phyloP scores from a whole-genome alignment of 2,888 invertebrate species.

The Drosophila anomelani region DNA sequence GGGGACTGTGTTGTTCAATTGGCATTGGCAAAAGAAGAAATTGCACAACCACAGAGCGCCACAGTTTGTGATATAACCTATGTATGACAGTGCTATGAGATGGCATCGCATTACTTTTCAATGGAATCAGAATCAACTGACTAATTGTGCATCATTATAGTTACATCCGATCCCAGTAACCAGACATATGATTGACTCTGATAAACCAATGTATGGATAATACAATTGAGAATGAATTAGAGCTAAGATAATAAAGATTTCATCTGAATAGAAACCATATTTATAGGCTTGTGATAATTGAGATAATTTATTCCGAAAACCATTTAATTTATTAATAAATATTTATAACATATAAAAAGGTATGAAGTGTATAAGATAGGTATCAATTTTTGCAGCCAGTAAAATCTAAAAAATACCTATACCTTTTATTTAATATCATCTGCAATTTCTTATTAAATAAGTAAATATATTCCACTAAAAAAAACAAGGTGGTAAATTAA shows the following conservation, averaged over 20 bases:
- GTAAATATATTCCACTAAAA: background rate
- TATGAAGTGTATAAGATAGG: background rate
- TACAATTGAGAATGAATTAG: background rate
- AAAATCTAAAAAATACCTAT: background rate
- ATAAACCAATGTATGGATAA: background rate
- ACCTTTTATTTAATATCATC: background rate
- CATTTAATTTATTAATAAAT: no score
- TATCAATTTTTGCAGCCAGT: no score
- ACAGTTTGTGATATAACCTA: constrained; percentile 10
- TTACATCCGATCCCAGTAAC: background rate
- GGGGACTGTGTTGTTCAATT: constrained; percentile 3
- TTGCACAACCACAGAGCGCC: constrained; percentile 19
- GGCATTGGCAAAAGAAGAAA: constrained; percentile 24
- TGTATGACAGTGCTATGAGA: background rate
- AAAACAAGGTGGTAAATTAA: background rate
- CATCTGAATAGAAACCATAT: background rate
- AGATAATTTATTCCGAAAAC: background rate
- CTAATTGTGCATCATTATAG: constrained; percentile 1
- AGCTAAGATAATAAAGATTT: background rate
- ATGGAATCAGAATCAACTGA: constrained; percentile 4
- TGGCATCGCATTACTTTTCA: constrained; percentile 10
- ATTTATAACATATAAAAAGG: background rate
- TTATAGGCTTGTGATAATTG: background rate
- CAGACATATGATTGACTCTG: background rate
- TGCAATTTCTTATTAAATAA: background rate